phyloP scores from a whole-genome alignment of 2,888 invertebrate genomes.

The Cheilosia urbana region DNA sequence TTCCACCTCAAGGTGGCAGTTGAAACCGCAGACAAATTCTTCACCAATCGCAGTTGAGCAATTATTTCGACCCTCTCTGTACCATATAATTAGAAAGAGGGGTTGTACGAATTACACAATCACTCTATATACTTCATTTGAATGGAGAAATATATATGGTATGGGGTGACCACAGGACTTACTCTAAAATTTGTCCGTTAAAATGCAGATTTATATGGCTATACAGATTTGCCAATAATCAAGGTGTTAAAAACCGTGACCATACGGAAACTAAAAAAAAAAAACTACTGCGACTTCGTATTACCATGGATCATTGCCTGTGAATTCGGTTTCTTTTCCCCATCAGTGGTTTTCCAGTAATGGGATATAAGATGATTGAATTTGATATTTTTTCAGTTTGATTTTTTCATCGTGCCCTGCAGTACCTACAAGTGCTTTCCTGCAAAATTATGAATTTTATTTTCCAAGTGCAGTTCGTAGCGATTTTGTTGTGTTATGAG shows the following conservation, averaged over 20 bases:
- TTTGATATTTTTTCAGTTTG: conserved; percentile 50
- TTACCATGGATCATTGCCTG: conserved; percentile 54
- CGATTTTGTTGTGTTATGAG: conserved; percentile 16
- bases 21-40: conserved; percentile 13
- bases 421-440: conserved; percentile 14
- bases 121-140: not conserved
- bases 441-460: conserved; percentile 35
- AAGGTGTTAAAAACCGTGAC: conserved; percentile 63
- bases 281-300: conserved; percentile 8
- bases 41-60: conserved; percentile 54
- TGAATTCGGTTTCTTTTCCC: conserved; percentile 28
- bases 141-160: not conserved
- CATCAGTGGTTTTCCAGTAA: conserved; percentile 21
- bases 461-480: conserved; percentile 40
- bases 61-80: conserved; percentile 24
- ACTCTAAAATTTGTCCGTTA: conserved; percentile 58
- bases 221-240: conserved; percentile 60
- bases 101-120: not conserved
- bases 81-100: not conserved
- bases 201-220: conserved; percentile 61
- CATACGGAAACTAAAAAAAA: conserved; percentile 69
- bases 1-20: not conserved
- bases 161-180: conserved; percentile 22
- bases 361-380: conserved; percentile 50
- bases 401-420: conserved; percentile 38